Percentiles rank a stretch among this genome's conserved stretches.
These are phyloP conservation scores for Bungarus multicinctus DNA, from an alignment of 2,113 vertebrate species.

Conservation along the genomic window DNA sequence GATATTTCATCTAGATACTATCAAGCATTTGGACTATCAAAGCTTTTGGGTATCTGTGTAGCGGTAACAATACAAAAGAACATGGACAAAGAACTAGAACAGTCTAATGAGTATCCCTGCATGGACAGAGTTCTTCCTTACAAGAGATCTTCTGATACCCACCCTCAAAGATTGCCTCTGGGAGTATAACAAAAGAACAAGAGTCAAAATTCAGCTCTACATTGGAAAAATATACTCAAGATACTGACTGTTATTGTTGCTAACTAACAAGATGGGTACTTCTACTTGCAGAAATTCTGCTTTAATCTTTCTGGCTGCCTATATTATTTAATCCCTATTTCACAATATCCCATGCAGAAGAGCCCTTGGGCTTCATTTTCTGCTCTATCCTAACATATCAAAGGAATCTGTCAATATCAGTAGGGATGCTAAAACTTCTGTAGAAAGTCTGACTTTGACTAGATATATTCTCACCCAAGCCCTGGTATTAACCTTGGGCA, in stretches of 20 bases:
- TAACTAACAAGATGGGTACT: not conserved
- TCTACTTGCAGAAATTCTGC: not conserved
- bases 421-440: not conserved
- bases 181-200: not conserved
- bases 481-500: not conserved
- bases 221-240: not conserved
- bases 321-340: not conserved
- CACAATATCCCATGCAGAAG: not conserved
- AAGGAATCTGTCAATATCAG: not conserved
- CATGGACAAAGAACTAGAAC: not conserved
- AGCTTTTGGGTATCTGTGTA: not conserved
- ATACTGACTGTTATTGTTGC: not conserved
- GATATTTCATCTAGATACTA: not conserved
- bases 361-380: not conserved
- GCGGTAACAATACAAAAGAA: not conserved
- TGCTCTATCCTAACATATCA: not conserved
- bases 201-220: not conserved
- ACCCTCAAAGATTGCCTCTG: not conserved
- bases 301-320: not conserved
- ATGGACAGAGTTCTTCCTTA: not conserved
- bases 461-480: not conserved
- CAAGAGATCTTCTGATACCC: not conserved
- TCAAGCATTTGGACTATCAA: not conserved
- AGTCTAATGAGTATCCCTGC: not conserved
- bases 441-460: not conserved